Percentiles rank a stretch among this genome's conserved stretches.
Conservation (phyloP, 2,888 invertebrate genomes). For the Girardia tigrina region DNA sequence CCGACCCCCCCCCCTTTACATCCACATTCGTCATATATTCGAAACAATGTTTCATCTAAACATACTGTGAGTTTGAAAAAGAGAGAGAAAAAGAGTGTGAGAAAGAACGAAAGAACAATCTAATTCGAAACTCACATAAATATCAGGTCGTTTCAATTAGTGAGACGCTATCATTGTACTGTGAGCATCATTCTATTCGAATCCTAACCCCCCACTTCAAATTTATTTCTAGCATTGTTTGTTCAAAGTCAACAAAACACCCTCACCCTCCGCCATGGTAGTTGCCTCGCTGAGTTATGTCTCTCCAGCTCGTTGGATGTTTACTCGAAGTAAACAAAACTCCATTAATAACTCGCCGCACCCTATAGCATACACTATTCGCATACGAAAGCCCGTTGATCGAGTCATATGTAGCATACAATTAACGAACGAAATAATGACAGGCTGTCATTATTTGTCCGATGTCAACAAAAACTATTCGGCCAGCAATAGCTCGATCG, state of each 20-base stretch:
- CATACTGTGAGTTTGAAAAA: no score
- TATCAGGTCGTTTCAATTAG: slow-evolving; percentile 23
- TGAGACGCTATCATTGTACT: slow-evolving; percentile 13
- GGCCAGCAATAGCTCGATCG: neutral
- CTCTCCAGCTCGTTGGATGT: neutral
- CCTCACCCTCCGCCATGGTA: slow-evolving; percentile 2
- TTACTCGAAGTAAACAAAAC: slow-evolving; percentile 11
- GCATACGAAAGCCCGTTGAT: neutral
- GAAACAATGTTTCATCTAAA: no score
- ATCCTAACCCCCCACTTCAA: neutral
- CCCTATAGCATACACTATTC: neutral
- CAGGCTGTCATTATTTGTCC: slow-evolving; percentile 15
- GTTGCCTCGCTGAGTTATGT: slow-evolving; percentile 11
- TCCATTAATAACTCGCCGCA: neutral
- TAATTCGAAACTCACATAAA: neutral
- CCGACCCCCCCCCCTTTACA: no score
- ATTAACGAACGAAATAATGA: slow-evolving; percentile 13
- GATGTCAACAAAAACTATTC: neutral
- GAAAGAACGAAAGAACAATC: no score
- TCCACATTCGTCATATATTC: no score
- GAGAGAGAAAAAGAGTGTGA: no score
- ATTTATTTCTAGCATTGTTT: slow-evolving; percentile 14
- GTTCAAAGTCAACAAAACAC: neutral
- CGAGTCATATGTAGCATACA: neutral
- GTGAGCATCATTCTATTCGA: slow-evolving; percentile 23